Conservation (phyloP, 1,140 invertebrate genomes). For the Drosophila pseudoobscura region DNA sequence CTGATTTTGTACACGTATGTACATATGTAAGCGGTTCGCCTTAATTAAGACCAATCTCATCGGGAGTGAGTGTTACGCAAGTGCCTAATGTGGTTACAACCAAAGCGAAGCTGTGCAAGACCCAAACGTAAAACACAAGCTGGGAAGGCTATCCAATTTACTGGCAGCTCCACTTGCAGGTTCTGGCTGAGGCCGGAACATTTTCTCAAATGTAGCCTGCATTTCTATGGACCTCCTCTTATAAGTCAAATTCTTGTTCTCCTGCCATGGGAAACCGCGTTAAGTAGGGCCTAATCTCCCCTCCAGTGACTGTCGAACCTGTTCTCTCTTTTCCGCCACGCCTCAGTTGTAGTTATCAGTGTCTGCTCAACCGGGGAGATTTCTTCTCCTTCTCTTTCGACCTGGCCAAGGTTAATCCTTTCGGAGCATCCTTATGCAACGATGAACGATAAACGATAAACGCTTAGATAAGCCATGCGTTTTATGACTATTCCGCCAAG, state of each 20-base stretch:
- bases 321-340: background rate
- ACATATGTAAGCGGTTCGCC: conserved; percentile 35
- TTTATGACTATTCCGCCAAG: conserved; percentile 30
- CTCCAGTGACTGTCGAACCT: background rate
- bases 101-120: background rate
- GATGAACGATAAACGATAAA: conserved; percentile 56
- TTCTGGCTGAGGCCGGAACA: no score
- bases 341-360: no score
- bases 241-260: no score
- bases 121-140: no score
- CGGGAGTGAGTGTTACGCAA: conserved; percentile 61
- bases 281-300: no score
- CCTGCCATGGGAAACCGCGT: no score
- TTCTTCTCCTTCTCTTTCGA: background rate
- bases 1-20: background rate
- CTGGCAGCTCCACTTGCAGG: no score
- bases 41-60: conserved; percentile 72
- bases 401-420: conserved; percentile 26
- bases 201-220: no score
- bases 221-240: background rate
- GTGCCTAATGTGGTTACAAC: conserved; percentile 33
- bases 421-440: conserved; percentile 33
- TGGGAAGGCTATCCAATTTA: no score
- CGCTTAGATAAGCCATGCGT: conserved; percentile 50
- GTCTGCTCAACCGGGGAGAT: no score